A percentile compares a stretch with the other conserved stretches of the same genome.
These are phyloP conservation scores for Stegostoma tigrinum DNA, from an alignment of 2,113 vertebrate species.

Conservation along the genomic window DNA sequence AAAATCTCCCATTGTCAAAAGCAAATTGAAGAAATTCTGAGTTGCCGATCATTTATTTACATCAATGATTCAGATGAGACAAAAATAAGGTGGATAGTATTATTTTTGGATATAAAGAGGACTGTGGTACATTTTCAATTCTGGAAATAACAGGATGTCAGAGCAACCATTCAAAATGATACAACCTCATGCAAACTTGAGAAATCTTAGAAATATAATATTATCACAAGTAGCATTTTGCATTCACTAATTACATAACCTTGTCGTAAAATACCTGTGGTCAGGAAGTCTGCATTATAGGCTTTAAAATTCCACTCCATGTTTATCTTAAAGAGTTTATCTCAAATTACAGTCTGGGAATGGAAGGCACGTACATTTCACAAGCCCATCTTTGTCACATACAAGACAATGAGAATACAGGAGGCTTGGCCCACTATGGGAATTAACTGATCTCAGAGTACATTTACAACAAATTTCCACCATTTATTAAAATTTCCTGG, in stretches of 20 bases:
- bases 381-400: neutral
- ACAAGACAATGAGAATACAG: neutral
- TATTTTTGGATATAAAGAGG: neutral
- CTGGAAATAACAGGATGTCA: neutral
- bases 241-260: neutral
- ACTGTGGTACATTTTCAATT: neutral
- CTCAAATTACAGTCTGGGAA: neutral
- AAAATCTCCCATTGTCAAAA: neutral
- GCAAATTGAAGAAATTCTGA: neutral
- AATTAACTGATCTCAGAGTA: neutral
- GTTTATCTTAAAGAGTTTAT: neutral
- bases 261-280: neutral
- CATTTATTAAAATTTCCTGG: neutral
- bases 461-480: neutral
- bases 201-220: neutral
- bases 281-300: neutral
- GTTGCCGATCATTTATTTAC: neutral
- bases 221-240: neutral
- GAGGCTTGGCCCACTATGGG: neutral
- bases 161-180: neutral
- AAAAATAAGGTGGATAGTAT: neutral
- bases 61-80: neutral
- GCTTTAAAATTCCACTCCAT: neutral
- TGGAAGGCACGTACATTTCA: neutral
- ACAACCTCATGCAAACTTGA: neutral